These are phyloP conservation scores for Clavelina lepadiformis DNA, from an alignment of 23 tunicate species.

Conservation along the genomic window DNA sequence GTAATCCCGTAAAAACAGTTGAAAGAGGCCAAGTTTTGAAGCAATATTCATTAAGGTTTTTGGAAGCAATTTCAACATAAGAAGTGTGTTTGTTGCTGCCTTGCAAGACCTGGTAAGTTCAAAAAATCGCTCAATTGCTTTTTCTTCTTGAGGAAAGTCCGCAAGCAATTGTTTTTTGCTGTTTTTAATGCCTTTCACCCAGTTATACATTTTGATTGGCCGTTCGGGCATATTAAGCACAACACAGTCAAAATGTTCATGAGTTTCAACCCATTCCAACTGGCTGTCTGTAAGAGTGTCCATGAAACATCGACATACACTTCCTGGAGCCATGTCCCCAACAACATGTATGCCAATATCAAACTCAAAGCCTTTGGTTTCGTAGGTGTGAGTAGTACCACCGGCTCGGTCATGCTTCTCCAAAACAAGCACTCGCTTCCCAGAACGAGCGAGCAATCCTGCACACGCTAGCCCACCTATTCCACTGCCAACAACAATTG, in stretches of 20 bases:
- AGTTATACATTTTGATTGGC: constrained; percentile 9
- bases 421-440: constrained; percentile 78
- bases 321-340: constrained; percentile 61
- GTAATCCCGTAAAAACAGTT: constrained; percentile 29
- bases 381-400: constrained; percentile 85
- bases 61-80: constrained; percentile 46
- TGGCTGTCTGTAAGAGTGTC: constrained; percentile 67
- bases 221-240: constrained; percentile 22
- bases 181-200: constrained; percentile 12
- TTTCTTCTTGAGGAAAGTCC: constrained; percentile 63
- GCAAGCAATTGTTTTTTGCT: constrained; percentile 17
- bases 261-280: constrained; percentile 55
- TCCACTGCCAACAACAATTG: constrained; percentile 91
- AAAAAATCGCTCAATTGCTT: constrained; percentile 44
- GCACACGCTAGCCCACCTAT: constrained; percentile 90
- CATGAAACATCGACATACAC: constrained; percentile 43
- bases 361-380: constrained; percentile 82
- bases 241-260: constrained; percentile 55
- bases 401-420: constrained; percentile 88
- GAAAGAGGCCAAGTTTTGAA: constrained; percentile 13
- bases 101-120: constrained; percentile 19
- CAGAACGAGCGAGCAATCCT: constrained; percentile 63
- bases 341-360: constrained; percentile 89
- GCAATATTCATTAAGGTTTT: constrained; percentile 24
- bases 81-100: constrained; percentile 14